Percentiles rank a stretch among this genome's conserved stretches.
These are phyloP conservation scores for Fragum fragum DNA, from an alignment of 2,888 invertebrate species.

Conservation along the genomic window DNA sequence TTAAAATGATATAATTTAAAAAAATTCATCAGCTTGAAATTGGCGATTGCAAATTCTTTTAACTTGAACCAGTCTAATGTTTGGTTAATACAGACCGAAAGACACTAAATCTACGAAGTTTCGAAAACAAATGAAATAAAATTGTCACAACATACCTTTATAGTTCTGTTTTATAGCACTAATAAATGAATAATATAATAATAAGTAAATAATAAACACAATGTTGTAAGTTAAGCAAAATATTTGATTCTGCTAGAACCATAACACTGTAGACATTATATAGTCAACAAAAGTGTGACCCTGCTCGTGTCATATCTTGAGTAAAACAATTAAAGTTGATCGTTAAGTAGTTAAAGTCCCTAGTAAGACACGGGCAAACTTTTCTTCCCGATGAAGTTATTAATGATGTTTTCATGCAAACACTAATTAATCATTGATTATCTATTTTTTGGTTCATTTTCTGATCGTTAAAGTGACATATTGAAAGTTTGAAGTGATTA, in stretches of 20 bases:
- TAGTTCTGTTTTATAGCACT: not conserved
- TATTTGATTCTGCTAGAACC: not conserved
- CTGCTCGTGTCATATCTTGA: conserved; percentile 11
- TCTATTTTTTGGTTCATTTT: conserved; percentile 5
- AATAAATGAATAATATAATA: not conserved
- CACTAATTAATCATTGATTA: conserved; percentile 17
- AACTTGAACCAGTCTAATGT: no score
- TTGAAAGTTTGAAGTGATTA: conserved; percentile 4
- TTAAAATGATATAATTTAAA: no score
- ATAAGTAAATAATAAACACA: not conserved
- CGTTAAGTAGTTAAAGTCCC: conserved; percentile 42
- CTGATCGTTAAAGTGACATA: conserved; percentile 22
- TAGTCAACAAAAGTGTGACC: conserved; percentile 1
- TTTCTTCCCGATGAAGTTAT: conserved; percentile 38
- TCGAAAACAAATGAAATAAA: no score
- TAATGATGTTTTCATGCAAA: conserved; percentile 23
- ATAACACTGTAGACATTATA: not conserved
- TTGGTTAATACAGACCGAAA: no score
- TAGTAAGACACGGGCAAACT: conserved; percentile 36
- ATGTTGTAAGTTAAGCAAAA: not conserved
- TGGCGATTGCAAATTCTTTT: no score
- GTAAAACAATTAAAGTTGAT: conserved; percentile 31
- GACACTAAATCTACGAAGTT: no score
- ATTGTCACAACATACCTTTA: no score
- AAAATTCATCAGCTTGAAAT: no score